Conservation (phyloP, 1,140 invertebrate species). For the Babylonia areolata region DNA sequence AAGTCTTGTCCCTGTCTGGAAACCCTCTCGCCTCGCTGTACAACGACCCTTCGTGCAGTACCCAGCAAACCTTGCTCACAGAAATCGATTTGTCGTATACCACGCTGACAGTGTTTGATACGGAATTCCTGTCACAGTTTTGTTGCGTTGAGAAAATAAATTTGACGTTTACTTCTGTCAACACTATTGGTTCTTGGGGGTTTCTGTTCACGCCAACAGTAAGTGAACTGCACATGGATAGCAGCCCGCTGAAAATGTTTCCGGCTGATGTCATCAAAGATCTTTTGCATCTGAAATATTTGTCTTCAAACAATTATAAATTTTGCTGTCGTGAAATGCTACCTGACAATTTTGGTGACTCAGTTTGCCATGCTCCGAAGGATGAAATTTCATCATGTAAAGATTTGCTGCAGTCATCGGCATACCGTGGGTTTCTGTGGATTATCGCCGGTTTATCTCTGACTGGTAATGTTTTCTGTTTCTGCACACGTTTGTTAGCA, state of each 20-base stretch:
- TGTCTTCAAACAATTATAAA: constrained; percentile 33
- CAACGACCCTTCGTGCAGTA: not conserved
- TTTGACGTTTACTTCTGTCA: not conserved
- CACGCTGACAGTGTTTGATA: not conserved
- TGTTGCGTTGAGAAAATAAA: not conserved
- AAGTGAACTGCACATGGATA: constrained; percentile 13
- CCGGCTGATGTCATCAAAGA: constrained; percentile 32
- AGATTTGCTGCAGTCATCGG: constrained; percentile 43
- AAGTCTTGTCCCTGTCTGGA: not conserved
- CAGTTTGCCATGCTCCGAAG: constrained; percentile 17
- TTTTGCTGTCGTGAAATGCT: constrained; percentile 43
- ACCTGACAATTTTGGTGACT: constrained; percentile 20
- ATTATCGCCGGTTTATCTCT: constrained; percentile 45
- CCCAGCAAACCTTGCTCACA: not conserved
- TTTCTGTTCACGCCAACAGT: not conserved
- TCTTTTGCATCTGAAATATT: constrained; percentile 22
- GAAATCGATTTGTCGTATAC: not conserved
- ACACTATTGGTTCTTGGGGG: not conserved
- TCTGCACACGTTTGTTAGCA: constrained; percentile 26
- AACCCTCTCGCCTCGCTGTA: not conserved
- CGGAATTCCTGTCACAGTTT: not conserved
- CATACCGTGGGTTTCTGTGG: constrained; percentile 48
- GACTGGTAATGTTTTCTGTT: constrained; percentile 48
- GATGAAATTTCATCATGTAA: constrained; percentile 54
- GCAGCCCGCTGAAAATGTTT: constrained; percentile 28